A percentile compares a stretch with the other conserved stretches of the same genome.
These are phyloP conservation scores for Hippocampus guttulatus DNA, from an alignment of 2,113 vertebrate genomes.

Conservation along the genomic window DNA sequence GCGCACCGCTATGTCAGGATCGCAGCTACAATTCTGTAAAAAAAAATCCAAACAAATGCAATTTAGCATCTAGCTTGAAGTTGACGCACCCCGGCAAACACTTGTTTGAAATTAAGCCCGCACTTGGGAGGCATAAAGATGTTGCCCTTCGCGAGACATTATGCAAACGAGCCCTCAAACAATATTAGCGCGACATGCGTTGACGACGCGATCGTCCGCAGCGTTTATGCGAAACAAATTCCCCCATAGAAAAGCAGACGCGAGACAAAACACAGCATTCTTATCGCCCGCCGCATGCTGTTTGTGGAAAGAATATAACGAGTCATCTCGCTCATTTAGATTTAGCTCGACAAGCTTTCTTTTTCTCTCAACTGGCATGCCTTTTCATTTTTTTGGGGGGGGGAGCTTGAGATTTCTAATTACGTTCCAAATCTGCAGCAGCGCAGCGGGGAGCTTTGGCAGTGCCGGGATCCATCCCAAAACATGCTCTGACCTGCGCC, in stretches of 20 bases:
- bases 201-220: constrained; percentile 48
- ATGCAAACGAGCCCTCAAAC: constrained; percentile 63
- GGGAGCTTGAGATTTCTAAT: constrained; percentile 19
- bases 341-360: constrained; percentile 8
- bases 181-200: constrained; percentile 41
- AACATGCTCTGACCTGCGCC: constrained; percentile 50
- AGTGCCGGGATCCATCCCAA: constrained; percentile 33
- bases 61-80: neutral
- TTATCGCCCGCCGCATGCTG: constrained; percentile 24
- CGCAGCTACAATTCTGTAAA: too few species aligned
- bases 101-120: neutral
- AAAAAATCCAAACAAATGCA: neutral
- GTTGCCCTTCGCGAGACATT: constrained; percentile 27
- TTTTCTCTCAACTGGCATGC: constrained; percentile 8
- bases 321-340: constrained; percentile 36
- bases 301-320: constrained; percentile 46
- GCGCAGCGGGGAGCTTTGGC: constrained; percentile 24
- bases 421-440: constrained; percentile 36
- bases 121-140: constrained; percentile 22
- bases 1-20: too few species aligned
- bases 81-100: neutral
- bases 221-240: constrained; percentile 51
- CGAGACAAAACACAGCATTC: constrained; percentile 52
- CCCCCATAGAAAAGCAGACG: constrained; percentile 50
- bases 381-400: neutral